phyloP scores from a whole-genome alignment of 1,140 invertebrate genomes.

The Drosophila pseudoobscura region DNA sequence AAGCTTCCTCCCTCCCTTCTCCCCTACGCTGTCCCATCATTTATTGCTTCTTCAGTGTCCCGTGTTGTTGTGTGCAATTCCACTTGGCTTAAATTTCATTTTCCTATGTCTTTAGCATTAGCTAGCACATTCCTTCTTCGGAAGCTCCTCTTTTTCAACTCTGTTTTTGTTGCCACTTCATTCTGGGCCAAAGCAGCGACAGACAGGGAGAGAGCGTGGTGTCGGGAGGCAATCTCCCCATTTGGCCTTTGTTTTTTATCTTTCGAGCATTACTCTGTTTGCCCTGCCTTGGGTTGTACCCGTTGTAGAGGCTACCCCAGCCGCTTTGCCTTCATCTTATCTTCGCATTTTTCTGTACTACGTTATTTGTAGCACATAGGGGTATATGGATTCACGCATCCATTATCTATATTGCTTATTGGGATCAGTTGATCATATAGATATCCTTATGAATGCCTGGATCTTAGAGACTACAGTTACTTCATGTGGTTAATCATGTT shows the following conservation, averaged over 20 bases:
- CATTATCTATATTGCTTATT: no score
- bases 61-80: constrained; percentile 31
- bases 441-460: no score
- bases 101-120: constrained; percentile 64
- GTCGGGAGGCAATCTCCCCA: neutral
- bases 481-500: no score
- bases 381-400: no score
- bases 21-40: no score
- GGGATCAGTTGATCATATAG: no score
- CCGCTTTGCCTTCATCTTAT: constrained; percentile 29
- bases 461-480: no score
- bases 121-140: constrained; percentile 51
- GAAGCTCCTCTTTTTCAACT: constrained; percentile 21
- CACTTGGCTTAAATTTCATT: constrained; percentile 58
- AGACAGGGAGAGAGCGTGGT: neutral
- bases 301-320: no score
- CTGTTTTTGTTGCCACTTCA: constrained; percentile 66
- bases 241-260: constrained; percentile 61
- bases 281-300: constrained; percentile 17
- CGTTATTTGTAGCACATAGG: neutral
- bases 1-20: neutral
- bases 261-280: constrained; percentile 49
- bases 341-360: constrained; percentile 7
- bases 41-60: constrained; percentile 1
- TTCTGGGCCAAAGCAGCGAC: constrained; percentile 35